Evolutionary conservation across 2,797 vertebrate genomes (phyloP).

Genomic region (Mormyrus proboscirostris): DNA sequence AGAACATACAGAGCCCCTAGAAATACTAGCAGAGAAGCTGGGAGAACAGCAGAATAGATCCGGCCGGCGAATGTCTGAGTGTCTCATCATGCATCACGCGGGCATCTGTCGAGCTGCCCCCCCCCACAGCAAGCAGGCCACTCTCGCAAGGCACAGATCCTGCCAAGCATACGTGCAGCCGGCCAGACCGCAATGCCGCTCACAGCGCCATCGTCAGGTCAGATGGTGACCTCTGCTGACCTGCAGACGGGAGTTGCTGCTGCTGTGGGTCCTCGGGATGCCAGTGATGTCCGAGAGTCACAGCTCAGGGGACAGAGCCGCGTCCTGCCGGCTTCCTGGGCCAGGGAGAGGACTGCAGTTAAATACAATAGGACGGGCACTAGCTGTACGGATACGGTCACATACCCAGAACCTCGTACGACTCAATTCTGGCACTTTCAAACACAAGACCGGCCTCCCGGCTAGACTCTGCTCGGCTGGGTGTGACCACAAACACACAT

Average conservation of each 20-base stretch:
- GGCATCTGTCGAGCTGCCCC: background rate
- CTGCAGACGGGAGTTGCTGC: background rate
- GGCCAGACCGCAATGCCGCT: background rate
- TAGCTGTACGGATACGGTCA: background rate
- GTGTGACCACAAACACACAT: background rate
- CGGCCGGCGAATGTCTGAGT: background rate
- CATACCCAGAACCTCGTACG: background rate
- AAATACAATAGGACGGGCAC: background rate
- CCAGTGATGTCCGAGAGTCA: background rate
- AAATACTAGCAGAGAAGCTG: background rate
- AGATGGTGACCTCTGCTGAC: background rate
- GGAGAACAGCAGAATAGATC: background rate
- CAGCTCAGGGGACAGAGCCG: background rate
- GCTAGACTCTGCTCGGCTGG: background rate
- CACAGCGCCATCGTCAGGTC: background rate
- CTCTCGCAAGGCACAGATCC: background rate
- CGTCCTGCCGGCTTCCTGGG: background rate
- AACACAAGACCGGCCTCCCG: background rate
- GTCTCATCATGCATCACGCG: background rate
- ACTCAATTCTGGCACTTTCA: background rate
- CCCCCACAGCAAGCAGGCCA: background rate
- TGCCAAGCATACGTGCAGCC: background rate
- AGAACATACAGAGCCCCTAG: background rate
- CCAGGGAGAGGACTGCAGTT: background rate
- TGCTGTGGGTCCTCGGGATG: background rate